Evolutionary conservation across 92 coral and sea anemone species (phyloP), one percentile per base, ranked within the genome.

Genomic region (Micromussa lordhowensis): DNA sequence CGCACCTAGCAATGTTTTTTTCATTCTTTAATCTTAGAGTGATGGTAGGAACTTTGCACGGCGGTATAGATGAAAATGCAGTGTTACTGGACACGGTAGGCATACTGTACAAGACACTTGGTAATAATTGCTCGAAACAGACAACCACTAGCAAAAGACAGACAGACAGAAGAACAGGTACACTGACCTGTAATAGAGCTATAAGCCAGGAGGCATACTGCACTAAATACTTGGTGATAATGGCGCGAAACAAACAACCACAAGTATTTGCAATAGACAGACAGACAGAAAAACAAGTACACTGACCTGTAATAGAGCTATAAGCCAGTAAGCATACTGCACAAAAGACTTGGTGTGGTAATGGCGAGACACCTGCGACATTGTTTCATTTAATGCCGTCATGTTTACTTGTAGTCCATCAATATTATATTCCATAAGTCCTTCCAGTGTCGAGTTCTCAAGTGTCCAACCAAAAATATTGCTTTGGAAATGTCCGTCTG

Each of bases 121-220:
- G 7, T 7, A 5, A 22, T 58, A 17, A 1, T 75, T 15, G 54
- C 55, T 26, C 48, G 57, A 22, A 12, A 4, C 31, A 73, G 22
- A 73, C 26, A 73, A 19, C 24, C 15, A 19, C 36, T 4, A 72
- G 44, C n/a, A 72, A 14, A 3, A 30, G 19, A 69, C 72, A 66
- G 72, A 66, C 74, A 75, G 58, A 75, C 79, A 57, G 15, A 78
- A 28, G 34, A 24, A 85, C n/a, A 30, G 3, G 9, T 58, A 38
- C 53, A 29, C 87, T 83, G n/a, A 97, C 99, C 98, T 96, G 98
- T 57, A 98, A 79, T 18, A 95, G 85, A n/a, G 98, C 98, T 2
- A 96, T 96, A 10, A 95, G 82, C 99, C 99, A 98, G 70, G 94
- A 98, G 48, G 98, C 99, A 75, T 92, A 98, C 90, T 98, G 99